Conservation (phyloP, 2,797 vertebrate genomes). For the Oreochromis grahami region DNA sequence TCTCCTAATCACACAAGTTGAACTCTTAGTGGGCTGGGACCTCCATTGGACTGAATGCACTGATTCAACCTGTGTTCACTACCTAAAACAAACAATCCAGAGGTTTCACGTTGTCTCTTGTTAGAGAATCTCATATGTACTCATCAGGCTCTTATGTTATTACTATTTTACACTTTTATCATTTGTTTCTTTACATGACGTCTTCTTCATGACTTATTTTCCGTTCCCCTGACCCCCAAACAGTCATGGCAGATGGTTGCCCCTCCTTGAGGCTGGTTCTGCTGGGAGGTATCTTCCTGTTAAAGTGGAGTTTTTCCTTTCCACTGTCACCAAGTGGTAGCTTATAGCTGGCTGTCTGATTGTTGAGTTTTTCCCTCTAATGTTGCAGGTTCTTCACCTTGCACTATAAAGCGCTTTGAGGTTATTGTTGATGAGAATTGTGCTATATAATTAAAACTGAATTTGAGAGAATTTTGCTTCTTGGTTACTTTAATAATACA, state of each 20-base stretch:
- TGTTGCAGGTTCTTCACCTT: not conserved
- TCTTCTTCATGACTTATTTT: not conserved
- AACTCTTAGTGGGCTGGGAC: not conserved
- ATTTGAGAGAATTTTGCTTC: not conserved
- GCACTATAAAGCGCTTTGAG: rapidly evolving
- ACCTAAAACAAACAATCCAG: not conserved
- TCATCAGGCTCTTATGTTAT: not conserved
- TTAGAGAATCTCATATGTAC: not conserved
- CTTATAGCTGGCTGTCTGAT: not conserved
- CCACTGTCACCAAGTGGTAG: not conserved
- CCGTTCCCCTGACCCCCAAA: not conserved
- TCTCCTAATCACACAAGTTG: not conserved
- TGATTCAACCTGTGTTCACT: not conserved
- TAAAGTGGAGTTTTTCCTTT: not conserved
- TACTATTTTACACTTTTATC: not conserved
- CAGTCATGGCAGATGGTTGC: not conserved
- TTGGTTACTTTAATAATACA: not conserved
- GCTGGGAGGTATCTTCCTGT: not conserved
- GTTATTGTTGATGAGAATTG: not conserved
- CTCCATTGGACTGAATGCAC: not conserved
- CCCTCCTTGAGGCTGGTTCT: not conserved
- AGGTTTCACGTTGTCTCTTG: not conserved
- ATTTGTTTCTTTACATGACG: rapidly evolving
- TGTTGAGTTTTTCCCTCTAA: not conserved
- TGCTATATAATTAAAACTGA: too few relatives aligned